Conservation (phyloP, 2,797 vertebrate genomes). For the Margarornis squamiger region DNA sequence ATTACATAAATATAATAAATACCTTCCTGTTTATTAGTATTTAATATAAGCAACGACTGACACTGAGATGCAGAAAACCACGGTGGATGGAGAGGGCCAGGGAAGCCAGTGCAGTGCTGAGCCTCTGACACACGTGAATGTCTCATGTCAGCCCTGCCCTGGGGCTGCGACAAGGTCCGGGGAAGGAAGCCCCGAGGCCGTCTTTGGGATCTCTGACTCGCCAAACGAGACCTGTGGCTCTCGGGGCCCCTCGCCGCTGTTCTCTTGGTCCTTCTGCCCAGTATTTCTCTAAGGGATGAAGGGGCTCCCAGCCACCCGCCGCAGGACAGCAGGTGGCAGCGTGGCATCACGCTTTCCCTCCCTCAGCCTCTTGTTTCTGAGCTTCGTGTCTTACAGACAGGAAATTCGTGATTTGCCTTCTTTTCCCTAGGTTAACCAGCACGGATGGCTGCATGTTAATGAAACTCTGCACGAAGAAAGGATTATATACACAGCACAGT, state of each 20-base stretch:
- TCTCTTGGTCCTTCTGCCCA: neutral
- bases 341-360: neutral
- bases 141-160: neutral
- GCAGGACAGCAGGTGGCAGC: constrained; percentile 45
- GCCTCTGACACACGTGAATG: neutral
- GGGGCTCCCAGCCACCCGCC: neutral
- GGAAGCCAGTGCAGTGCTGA: neutral
- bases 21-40: neutral
- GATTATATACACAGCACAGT: neutral
- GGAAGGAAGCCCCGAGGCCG: neutral
- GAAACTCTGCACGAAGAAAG: neutral
- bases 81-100: too few relatives aligned
- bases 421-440: neutral
- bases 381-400: neutral
- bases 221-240: neutral
- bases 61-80: neutral
- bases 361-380: neutral
- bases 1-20: neutral
- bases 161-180: neutral
- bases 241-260: too few relatives aligned
- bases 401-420: neutral
- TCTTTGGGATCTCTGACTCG: neutral
- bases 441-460: neutral
- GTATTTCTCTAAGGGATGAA: neutral
- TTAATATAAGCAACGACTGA: neutral